Evolutionary conservation across 92 coral and sea anemone species (phyloP), one percentile per base, ranked within the genome.

Genomic region (Isaurus tuberculatus): DNA sequence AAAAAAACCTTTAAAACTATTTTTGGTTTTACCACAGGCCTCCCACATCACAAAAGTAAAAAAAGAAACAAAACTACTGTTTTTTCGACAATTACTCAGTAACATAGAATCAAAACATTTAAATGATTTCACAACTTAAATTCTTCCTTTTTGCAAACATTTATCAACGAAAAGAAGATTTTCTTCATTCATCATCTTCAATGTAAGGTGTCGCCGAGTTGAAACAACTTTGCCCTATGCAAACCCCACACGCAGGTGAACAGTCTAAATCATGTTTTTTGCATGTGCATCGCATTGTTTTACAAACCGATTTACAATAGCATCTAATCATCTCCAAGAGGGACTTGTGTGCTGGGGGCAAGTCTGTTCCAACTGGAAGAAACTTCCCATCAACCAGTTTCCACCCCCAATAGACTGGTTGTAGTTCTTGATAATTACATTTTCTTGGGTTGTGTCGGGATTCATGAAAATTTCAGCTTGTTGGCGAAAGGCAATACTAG

Each of bases 181-280:
- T 40, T 40, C 7, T 40, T 40, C 57, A 5, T 49, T 51, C 22
- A 51, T 51, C 58, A 51, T 51, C 58, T 17, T 51, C 5, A 51
- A 16, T 51, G 58, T 14, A 2, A 51, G 58, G 3, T 51, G 58
- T 17, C 3, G 58, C 58, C 25, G 20, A 51, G 58, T 51, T 51
- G 20, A 17, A 19, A 51, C 22, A 51, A 51, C 58, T 51, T 51
- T 51, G 58, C 22, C 79, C 85, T 53, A 37, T 81, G 64, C 85
- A 81, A 60, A 65, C 73, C 17, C 85, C 86, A 68, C 86, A 82
- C 49, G 86, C 86, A 20, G 48, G 67, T 13, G 77, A 67, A 27
- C 79, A 82, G 66, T 67, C 67, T 3, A 67, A 30, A 9, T 19
- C 34, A 17, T 68, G 42, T 46, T 82, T 68, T 20, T 64, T 32